Conservation (phyloP, 2,888 invertebrate species). For the Drosophila subquinaria region DNA sequence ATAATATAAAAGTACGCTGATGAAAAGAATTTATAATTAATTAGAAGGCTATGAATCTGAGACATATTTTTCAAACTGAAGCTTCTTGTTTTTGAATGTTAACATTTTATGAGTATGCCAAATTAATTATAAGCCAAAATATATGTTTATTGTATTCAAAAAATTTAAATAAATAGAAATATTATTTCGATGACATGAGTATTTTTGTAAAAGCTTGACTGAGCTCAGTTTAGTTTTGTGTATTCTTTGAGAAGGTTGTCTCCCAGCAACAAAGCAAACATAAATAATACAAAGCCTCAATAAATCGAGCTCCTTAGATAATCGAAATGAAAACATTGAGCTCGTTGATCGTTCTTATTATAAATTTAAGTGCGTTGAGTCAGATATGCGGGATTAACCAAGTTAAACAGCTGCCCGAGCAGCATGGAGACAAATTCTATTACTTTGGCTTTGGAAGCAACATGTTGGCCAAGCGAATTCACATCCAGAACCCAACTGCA, state of each 20-base stretch:
- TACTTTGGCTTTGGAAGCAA: conserved; percentile 98
- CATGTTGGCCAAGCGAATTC: conserved; percentile 91
- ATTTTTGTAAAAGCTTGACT: not conserved
- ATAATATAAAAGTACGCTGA: too few relatives aligned
- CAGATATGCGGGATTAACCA: accelerated
- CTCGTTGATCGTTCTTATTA: not conserved
- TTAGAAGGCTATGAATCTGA: too few relatives aligned
- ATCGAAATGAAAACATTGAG: conserved; percentile 16
- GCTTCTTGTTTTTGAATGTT: too few relatives aligned
- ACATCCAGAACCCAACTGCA: conserved; percentile 92
- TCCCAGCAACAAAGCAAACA: not conserved
- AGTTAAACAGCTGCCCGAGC: conserved; percentile 39
- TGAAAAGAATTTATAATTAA: too few relatives aligned
- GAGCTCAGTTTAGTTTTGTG: not conserved
- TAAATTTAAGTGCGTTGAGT: not conserved
- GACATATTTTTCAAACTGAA: too few relatives aligned
- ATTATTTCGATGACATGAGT: not conserved
- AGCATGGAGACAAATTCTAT: conserved; percentile 86
- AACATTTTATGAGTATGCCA: too few relatives aligned
- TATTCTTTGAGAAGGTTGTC: conserved; percentile 27
- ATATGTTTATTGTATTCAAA: not conserved
- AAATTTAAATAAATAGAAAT: not conserved
- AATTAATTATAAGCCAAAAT: not conserved
- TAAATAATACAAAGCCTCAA: not conserved
- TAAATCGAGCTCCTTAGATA: not conserved